phyloP scores from a whole-genome alignment of 2,797 vertebrate species.

The Notolepis coatsorum region DNA sequence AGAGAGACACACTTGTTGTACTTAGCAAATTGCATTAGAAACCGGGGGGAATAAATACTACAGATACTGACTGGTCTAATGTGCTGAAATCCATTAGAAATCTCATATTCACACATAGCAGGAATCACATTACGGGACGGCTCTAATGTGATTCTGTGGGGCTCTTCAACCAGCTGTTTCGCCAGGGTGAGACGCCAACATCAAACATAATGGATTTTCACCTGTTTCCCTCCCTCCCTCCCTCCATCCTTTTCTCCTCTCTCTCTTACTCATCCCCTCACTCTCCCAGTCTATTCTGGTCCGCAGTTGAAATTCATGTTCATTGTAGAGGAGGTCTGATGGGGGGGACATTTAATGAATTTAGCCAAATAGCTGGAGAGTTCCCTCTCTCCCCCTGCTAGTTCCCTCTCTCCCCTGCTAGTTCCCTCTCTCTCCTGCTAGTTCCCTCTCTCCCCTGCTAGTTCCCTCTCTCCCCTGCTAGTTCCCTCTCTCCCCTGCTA shows the following conservation, averaged over 20 bases:
- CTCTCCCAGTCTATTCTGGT: slow-evolving; percentile 27
- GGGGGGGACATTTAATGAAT: slow-evolving; percentile 53
- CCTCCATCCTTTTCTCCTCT: slow-evolving; percentile 31
- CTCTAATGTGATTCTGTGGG: slow-evolving; percentile 82
- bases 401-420: too few species aligned
- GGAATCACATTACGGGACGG: slow-evolving; percentile 84
- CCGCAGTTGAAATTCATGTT: slow-evolving; percentile 46
- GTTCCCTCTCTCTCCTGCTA: too few species aligned
- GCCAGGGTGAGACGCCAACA: slow-evolving; percentile 75
- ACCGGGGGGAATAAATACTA: slow-evolving; percentile 84
- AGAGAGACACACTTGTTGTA: slow-evolving; percentile 64
- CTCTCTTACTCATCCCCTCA: slow-evolving; percentile 5
- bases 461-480: too few species aligned
- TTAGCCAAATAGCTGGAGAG: slow-evolving; percentile 39
- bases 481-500: too few species aligned
- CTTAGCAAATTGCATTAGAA: slow-evolving; percentile 85
- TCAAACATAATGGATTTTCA: slow-evolving; percentile 85
- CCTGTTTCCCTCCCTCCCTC: slow-evolving; percentile 32
- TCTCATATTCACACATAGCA: slow-evolving; percentile 85
- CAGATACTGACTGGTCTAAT: slow-evolving; percentile 84
- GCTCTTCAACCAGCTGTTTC: slow-evolving; percentile 68
- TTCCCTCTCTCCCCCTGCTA: too few species aligned
- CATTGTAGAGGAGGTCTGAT: slow-evolving; percentile 50
- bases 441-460: too few species aligned
- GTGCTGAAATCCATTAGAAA: slow-evolving; percentile 86